Conservation (phyloP, 2,888 invertebrate species). For the Meghimatium bilineatum region DNA sequence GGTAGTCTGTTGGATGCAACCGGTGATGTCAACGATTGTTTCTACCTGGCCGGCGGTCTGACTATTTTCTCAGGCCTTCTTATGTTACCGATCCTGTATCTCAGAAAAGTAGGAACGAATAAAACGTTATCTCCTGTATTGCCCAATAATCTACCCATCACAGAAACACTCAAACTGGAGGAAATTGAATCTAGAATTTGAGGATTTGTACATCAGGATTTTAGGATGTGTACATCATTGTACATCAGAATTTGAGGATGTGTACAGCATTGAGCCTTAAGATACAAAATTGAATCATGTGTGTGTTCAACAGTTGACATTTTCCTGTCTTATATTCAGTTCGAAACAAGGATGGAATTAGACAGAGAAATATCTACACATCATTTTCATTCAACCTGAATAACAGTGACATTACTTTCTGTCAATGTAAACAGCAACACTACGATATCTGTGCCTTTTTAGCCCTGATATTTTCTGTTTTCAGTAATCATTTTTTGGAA, state of each 20-base stretch:
- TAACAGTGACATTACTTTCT: too few species aligned
- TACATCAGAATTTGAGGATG: background rate
- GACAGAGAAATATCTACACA: too few species aligned
- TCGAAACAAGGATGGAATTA: too few species aligned
- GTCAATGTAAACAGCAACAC: too few species aligned
- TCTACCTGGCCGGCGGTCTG: constrained; percentile 63
- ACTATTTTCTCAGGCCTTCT: constrained; percentile 63
- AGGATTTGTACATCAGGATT: background rate
- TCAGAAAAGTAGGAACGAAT: constrained; percentile 47
- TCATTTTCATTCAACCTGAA: too few species aligned
- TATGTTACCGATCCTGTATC: constrained; percentile 57
- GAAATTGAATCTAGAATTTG: constrained; percentile 42
- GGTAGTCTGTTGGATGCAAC: constrained; percentile 57
- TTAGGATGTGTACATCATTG: too few species aligned
- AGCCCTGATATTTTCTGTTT: too few species aligned
- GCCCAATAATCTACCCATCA: constrained; percentile 51
- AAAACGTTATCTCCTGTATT: constrained; percentile 44
- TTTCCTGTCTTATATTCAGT: too few species aligned
- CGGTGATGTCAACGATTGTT: constrained; percentile 57
- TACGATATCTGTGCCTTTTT: too few species aligned
- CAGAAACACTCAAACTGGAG: constrained; percentile 54
- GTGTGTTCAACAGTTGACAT: too few species aligned
- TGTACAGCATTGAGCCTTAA: background rate
- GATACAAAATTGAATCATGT: too few species aligned
- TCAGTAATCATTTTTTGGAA: too few species aligned